Base-by-base conservation (phyloP, 2,888 invertebrate genomes). In the Eristalis arbustorum region DNA sequence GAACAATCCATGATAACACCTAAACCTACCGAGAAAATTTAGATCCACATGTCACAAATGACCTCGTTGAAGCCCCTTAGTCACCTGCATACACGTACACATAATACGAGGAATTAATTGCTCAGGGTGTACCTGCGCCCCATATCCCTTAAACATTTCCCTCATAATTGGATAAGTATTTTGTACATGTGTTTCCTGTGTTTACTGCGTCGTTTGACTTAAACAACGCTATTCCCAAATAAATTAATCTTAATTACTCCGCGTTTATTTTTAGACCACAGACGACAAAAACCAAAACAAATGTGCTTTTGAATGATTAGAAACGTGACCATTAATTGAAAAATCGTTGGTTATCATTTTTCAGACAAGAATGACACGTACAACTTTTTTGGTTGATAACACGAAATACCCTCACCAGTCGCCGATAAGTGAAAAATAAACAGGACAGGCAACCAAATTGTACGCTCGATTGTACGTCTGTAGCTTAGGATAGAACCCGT, bases 271-370 rank as follows among this genome's bases (percentile, higher is more conserved):
- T 68, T 49, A 62, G 56, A 28, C 6, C 22, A 1, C 42, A 42
- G 11, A 18, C 11, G 64, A 57, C 18, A 31, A 40, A 56, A 63
- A 18, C 10, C 31, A 71, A 49, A 49, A 67, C 23, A 23, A 23
- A 28, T 56, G n/a, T n/a, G 22, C 23, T 61, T 31, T 49, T 49
- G n/a, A 62, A 34, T 28, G 34, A 67, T 75, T 40, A 59, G 40
- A 68, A 68, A 76, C 67, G 68, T 68, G 67, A 76, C 68, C 61
- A 4, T 5, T 14, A 13, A 42, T 14, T 42, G n/a, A 59, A 13
- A 59, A 71, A 18, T 23, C 6, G 1, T 42, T n/a, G 37, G 10
- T 31, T 31, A 8, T 31, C 37, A 3, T 37, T 37, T 11, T 13
- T 10, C 37, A 13, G 37, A 13, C 37, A 37, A 37, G 37, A 37